These are phyloP conservation scores for Carettochelys insculpta DNA, from an alignment of 2,113 vertebrate genomes.

Conservation along the genomic window DNA sequence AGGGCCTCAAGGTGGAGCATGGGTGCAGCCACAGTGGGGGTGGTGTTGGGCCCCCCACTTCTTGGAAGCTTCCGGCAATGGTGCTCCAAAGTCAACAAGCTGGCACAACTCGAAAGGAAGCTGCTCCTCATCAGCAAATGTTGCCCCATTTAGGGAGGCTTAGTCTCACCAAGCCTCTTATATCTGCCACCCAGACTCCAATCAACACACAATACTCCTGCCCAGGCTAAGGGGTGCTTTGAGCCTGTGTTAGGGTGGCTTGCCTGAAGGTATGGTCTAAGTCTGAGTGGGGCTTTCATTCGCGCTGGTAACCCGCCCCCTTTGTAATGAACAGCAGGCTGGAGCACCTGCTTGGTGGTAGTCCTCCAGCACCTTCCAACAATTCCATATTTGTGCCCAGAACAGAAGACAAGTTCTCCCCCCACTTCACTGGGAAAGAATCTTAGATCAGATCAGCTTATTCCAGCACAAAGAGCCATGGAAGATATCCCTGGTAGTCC, in stretches of 20 bases:
- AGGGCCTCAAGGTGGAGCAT: no score
- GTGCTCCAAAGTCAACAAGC: no score
- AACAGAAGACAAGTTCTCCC: not conserved
- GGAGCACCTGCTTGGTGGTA: not conserved
- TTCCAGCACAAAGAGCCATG: not conserved
- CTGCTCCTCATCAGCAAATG: no score
- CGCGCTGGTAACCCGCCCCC: not conserved
- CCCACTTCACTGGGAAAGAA: not conserved
- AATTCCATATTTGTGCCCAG: not conserved
- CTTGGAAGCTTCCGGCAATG: no score
- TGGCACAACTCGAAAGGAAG: no score
- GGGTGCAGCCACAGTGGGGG: no score
- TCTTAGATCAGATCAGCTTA: not conserved
- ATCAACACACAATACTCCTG: not conserved
- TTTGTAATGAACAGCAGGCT: not conserved
- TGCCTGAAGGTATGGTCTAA: not conserved
- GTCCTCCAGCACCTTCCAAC: not conserved
- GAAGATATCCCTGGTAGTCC: not conserved
- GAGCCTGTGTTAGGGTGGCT: fast-evolving
- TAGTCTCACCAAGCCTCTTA: no score
- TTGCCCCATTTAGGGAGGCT: no score
- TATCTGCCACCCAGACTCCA: no score
- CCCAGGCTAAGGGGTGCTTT: not conserved
- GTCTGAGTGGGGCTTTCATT: fast-evolving
- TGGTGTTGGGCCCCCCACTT: no score